A percentile compares a stretch with the other conserved stretches of the same genome.
Evolutionary conservation across 2,797 vertebrate genomes (phyloP).

Genomic region (Argentina silus): DNA sequence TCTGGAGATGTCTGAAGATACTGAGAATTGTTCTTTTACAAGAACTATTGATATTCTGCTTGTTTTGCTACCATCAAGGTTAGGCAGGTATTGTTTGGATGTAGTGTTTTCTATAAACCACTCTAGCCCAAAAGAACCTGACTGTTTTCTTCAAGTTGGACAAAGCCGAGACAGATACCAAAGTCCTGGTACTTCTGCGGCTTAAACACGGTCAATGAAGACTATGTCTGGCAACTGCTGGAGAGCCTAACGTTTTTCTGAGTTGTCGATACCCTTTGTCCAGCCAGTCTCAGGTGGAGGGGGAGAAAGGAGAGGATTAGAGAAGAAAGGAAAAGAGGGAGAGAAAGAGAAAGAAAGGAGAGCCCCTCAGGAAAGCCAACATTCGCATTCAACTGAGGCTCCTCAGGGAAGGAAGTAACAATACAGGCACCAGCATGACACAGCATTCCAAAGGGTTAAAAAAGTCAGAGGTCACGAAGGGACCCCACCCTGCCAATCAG

Average conservation of each 20-base stretch:
- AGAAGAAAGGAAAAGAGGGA: slow-evolving; percentile 60
- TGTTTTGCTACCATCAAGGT: too few relatives aligned
- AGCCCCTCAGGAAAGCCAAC: slow-evolving; percentile 56
- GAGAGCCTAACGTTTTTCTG: background rate
- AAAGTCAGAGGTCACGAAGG: slow-evolving; percentile 72
- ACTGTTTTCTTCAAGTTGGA: too few relatives aligned
- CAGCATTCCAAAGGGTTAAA: slow-evolving; percentile 76
- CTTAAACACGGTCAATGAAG: background rate
- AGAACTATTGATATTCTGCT: too few relatives aligned
- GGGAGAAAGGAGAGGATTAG: slow-evolving; percentile 30
- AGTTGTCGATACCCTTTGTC: background rate
- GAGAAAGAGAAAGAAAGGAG: slow-evolving; percentile 38
- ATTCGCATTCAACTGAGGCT: slow-evolving; percentile 62
- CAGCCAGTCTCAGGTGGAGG: background rate
- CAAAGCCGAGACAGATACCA: too few relatives aligned
- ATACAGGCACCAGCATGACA: slow-evolving; percentile 72
- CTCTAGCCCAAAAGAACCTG: too few relatives aligned
- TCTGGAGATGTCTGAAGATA: slow-evolving; percentile 51
- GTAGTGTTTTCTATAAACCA: too few relatives aligned
- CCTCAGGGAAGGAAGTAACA: slow-evolving; percentile 66
- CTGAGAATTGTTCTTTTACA: too few relatives aligned
- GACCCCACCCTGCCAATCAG: slow-evolving; percentile 75
- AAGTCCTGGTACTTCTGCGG: background rate
- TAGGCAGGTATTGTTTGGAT: background rate
- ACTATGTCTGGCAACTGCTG: background rate